These are phyloP conservation scores for Sceloporus tristichus DNA, from an alignment of 2,113 vertebrate genomes.

Conservation along the genomic window DNA sequence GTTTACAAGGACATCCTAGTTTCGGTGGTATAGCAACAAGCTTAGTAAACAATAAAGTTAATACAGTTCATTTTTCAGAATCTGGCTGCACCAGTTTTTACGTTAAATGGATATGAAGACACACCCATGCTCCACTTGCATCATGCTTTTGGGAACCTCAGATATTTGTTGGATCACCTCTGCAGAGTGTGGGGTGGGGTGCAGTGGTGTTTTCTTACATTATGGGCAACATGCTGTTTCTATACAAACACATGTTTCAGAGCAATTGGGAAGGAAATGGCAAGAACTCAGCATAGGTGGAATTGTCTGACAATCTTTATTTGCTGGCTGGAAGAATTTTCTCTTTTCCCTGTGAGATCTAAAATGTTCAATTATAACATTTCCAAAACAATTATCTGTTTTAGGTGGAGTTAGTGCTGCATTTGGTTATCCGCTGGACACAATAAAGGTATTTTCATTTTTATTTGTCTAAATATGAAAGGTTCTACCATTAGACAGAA, in stretches of 20 bases:
- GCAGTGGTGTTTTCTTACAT: background rate
- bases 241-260: background rate
- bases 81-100: background rate
- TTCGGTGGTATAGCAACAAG: background rate
- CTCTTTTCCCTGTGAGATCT: background rate
- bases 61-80: slow-evolving; percentile 7
- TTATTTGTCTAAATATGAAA: background rate
- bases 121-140: background rate
- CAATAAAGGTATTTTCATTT: slow-evolving; percentile 83
- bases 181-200: background rate
- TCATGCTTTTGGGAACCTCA: background rate
- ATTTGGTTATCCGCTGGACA: slow-evolving; percentile 89
- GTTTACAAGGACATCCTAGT: background rate
- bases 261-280: background rate
- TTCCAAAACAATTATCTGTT: slow-evolving; percentile 50
- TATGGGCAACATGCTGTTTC: background rate
- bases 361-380: background rate
- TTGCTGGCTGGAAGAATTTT: background rate
- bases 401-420: slow-evolving; percentile 86
- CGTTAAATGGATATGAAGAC: background rate
- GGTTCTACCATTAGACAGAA: too few species aligned
- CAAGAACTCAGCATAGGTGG: background rate
- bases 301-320: background rate
- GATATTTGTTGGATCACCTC: background rate
- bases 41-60: background rate